Base-by-base conservation (phyloP, 2,888 invertebrate species). In the Eulithis prunata region DNA sequence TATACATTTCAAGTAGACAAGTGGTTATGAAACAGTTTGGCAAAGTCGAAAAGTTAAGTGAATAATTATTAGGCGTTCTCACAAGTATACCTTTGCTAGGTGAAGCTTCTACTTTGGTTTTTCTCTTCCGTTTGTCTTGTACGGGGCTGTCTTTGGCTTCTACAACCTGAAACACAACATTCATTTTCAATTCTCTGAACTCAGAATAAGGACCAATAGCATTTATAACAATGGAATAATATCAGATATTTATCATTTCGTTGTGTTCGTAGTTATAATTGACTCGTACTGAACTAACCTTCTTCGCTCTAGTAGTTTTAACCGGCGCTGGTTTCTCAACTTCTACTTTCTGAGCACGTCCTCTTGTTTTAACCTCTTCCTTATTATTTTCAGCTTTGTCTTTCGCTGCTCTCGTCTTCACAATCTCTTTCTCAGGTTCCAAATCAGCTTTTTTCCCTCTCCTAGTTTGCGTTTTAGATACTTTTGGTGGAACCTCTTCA, bases 41-140 rank as follows among this genome's bases (percentile, higher is more conserved):
- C 1, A 21, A 21, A 21, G 2, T 21, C 21, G 21, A 21, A 21
- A 21, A 21, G 2, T 21, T 1, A 21, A 21, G 21, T 21, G 21
- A 41, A 7, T 41, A 41, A 7, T 41, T 41, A 8, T 10, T 8
- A 41, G 41, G 3, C 2, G 5, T 41, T 41, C 5, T 7, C 38
- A 38, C 38, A 38, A 38, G 8, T 53, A 3, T 4, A 82, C 83
- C 75, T 73, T 77, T 75, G 10, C 62, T 69, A 3, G 83, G 73
- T 0, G 78, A 69, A 0, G 72, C 52, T 21, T 76, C 78, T 10
- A 62, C 62, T n/a, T 73, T 75, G 53, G 74, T 68, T 49, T 75
- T 77, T 59, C 80, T 74, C 59, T 81, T 82, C n/a, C 83, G 79
- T 45, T 70, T 58, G 36, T 70, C 68, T 12, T 74, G 49, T 7